Base-by-base conservation (phyloP, 2,797 vertebrate species). In the Tiaroga cobitis region DNA sequence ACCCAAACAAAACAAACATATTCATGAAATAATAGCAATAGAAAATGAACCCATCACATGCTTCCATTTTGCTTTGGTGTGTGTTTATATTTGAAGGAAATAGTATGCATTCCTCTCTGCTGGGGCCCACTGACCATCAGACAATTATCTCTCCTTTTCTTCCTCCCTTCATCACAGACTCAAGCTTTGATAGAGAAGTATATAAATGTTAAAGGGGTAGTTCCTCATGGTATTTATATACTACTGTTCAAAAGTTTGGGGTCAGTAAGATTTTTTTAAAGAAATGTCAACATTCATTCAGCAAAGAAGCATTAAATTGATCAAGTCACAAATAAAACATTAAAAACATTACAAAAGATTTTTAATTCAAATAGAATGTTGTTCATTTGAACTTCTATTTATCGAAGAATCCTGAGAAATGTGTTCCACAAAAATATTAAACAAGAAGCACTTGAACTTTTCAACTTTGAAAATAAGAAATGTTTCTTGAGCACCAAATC, bases 31-130 rank as follows among this genome's bases (percentile, higher is more conserved):
- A 49, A 49, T 19, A 74, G 65, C 34, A 67, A 67, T 26, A 37
- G 67, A 73, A 73, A 56, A 67, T 13, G 9, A 54, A 70, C 54
- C 15, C 70, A 34, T 78, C 79, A 56, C 84, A 87, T 91, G 87
- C 80, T 80, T 82, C 59, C 76, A 80, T 83, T 85, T 49, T 80
- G 84, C 68, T 83, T 41, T 75, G 80, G 88, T 75, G 80, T 84
- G 84, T 93, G 94, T 94, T 95, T 94, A 95, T 91, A 94, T 95
- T 93, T 68, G 80, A 79, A 91, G 92, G 93, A 95, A 94, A 95
- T 94, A 89, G 91, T 91, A 83, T 67, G 81, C 92, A 94, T 95
- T 91, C 91, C 90, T 92, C 90, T 87, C 29, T 75, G 54, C 18
- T 34, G 87, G 74, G 85, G 85, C 83, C 65, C 80, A 85, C 59